Percentiles rank a stretch among this genome's conserved stretches.
phyloP scores from a whole-genome alignment of 2,888 invertebrate genomes.

The Pasiphila rectangulata region DNA sequence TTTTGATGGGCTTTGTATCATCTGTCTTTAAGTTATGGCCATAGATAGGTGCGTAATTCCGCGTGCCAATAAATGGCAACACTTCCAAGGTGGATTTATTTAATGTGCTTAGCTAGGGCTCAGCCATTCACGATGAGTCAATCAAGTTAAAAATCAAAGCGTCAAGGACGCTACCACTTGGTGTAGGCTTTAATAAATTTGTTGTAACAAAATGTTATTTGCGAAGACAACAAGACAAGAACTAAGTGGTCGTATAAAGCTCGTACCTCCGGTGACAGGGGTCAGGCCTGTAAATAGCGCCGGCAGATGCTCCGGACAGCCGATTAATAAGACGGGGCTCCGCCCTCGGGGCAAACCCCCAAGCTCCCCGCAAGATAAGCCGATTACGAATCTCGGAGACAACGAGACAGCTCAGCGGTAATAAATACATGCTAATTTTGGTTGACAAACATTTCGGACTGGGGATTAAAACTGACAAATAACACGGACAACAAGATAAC shows the following conservation, averaged over 20 bases:
- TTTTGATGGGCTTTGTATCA: constrained; percentile 23
- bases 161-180: too few species aligned
- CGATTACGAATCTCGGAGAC: constrained; percentile 60
- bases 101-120: not conserved
- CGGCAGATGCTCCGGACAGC: constrained; percentile 77
- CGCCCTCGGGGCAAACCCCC: constrained; percentile 54
- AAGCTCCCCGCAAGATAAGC: constrained; percentile 58
- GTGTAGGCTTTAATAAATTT: too few species aligned
- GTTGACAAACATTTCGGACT: constrained; percentile 30
- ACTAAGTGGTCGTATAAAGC: constrained; percentile 51
- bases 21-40: not conserved
- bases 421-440: constrained; percentile 45
- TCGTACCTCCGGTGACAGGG: constrained; percentile 51
- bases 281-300: constrained; percentile 65
- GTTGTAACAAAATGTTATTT: constrained; percentile 34
- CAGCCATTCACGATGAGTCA: not conserved
- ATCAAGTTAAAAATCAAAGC: too few species aligned
- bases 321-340: constrained; percentile 75
- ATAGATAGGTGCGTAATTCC: not conserved
- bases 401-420: constrained; percentile 29
- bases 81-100: not conserved
- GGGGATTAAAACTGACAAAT: constrained; percentile 7
- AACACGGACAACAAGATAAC: constrained; percentile 3
- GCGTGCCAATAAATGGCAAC: not conserved
- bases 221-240: constrained; percentile 47